phyloP scores from a whole-genome alignment of 1,140 invertebrate species.

The Drosophila pallidifrons region DNA sequence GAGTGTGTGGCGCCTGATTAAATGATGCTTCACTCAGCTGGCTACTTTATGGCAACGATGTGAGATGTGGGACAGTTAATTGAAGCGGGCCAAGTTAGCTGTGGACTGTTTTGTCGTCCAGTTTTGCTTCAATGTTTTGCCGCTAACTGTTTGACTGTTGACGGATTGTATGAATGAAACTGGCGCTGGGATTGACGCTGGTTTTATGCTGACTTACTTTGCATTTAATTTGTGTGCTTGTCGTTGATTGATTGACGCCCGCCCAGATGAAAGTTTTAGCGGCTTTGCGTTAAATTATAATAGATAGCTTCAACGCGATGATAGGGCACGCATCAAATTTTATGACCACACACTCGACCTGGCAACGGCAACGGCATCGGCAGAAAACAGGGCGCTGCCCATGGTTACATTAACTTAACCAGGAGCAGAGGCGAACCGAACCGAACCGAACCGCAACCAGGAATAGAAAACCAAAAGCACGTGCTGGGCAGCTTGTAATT shows the following conservation, averaged over 20 bases:
- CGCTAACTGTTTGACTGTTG: conserved; percentile 46
- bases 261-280: conserved; percentile 75
- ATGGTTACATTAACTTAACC: conserved; percentile 5
- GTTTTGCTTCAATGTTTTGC: conserved; percentile 6
- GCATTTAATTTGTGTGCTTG: conserved; percentile 79
- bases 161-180: conserved; percentile 65
- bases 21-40: conserved; percentile 59
- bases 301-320: conserved; percentile 59
- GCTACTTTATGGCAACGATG: conserved; percentile 36
- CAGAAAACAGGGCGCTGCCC: not conserved
- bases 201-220: conserved; percentile 57
- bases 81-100: conserved; percentile 32
- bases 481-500: conserved; percentile 60
- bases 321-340: conserved; percentile 78
- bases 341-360: conserved; percentile 55
- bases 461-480: conserved; percentile 27
- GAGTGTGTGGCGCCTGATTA: conserved; percentile 49
- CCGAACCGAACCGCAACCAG: not conserved
- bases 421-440: not conserved
- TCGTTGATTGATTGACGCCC: conserved; percentile 80
- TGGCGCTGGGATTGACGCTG: conserved; percentile 28
- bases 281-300: conserved; percentile 78
- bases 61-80: conserved; percentile 61
- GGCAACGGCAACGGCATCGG: not conserved
- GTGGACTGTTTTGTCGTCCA: conserved; percentile 10